Evolutionary conservation across 2,888 invertebrate species (phyloP).

Genomic region (Branchipolynoe longqiensis): DNA sequence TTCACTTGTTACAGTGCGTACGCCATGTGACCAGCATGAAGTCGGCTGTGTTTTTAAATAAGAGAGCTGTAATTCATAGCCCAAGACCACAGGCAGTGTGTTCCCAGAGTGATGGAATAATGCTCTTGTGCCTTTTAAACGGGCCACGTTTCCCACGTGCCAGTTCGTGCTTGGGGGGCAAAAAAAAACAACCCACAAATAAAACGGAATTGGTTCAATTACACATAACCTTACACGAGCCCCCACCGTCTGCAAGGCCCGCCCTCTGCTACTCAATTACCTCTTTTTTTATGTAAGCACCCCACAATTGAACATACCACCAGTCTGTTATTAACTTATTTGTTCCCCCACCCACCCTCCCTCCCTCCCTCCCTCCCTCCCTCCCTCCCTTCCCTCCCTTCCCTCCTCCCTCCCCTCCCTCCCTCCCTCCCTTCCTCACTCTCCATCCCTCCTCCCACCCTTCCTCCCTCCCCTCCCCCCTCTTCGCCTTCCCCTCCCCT

Average conservation of each 20-base stretch:
- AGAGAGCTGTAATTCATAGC: no score
- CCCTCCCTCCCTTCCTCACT: neutral
- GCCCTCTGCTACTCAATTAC: neutral
- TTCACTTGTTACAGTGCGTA: no score
- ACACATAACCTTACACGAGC: neutral
- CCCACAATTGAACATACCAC: constrained; percentile 39
- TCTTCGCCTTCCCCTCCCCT: neutral
- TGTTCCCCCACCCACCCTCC: neutral
- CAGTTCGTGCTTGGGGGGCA: no score
- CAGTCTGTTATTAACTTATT: no score
- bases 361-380: neutral
- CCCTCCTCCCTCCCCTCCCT: neutral
- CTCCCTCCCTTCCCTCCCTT: neutral
- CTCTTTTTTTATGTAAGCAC: neutral
- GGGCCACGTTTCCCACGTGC: no score
- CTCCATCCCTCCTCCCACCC: neutral
- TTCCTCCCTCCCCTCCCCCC: neutral
- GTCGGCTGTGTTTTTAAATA: no score
- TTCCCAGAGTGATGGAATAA: no score
- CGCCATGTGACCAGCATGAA: no score
- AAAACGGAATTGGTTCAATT: no score
- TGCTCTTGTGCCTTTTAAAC: no score
- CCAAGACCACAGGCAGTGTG: no score
- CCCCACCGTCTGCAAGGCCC: neutral
- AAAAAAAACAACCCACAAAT: no score